These are phyloP conservation scores for Caerostris extrusa DNA, from an alignment of 1,140 invertebrate genomes.

Conservation along the genomic window DNA sequence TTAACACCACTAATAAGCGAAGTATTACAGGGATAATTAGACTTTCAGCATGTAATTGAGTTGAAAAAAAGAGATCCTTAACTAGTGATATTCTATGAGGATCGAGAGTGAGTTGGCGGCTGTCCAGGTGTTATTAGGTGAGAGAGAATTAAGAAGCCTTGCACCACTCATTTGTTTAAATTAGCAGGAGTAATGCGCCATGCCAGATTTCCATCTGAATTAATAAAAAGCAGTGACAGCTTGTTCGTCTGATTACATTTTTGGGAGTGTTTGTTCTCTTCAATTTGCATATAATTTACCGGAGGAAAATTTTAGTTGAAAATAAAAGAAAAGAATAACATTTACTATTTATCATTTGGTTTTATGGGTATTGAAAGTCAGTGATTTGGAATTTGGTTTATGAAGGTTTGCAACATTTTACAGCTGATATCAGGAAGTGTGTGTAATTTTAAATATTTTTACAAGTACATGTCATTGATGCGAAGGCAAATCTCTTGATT, in stretches of 20 bases:
- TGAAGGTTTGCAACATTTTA: no score
- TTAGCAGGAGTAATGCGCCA: background rate
- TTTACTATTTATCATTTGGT: no score
- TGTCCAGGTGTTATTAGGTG: conserved; percentile 57
- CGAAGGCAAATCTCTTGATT: no score
- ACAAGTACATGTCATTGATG: no score
- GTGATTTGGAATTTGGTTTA: no score
- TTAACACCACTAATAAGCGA: conserved; percentile 51
- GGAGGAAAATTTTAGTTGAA: background rate
- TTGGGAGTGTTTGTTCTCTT: conserved; percentile 18
- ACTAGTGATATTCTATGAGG: conserved; percentile 63
- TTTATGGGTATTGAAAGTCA: no score
- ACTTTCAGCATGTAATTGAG: conserved; percentile 33
- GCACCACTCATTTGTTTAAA: conserved; percentile 49
- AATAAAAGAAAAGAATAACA: background rate
- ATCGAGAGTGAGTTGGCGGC: conserved; percentile 45
- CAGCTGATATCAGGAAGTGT: no score
- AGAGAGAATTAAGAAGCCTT: conserved; percentile 28
- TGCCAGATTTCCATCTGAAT: conserved; percentile 1
- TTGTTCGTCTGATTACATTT: conserved; percentile 28
- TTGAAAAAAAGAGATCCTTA: conserved; percentile 37
- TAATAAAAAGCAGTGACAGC: conserved; percentile 35
- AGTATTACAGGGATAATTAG: conserved; percentile 62
- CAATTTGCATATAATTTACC: conserved; percentile 62
- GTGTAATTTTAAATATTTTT: no score